Percentiles rank a stretch among this genome's conserved stretches.
Evolutionary conservation across 2,113 vertebrate genomes (phyloP).

Genomic region (Tamias sibiricus): DNA sequence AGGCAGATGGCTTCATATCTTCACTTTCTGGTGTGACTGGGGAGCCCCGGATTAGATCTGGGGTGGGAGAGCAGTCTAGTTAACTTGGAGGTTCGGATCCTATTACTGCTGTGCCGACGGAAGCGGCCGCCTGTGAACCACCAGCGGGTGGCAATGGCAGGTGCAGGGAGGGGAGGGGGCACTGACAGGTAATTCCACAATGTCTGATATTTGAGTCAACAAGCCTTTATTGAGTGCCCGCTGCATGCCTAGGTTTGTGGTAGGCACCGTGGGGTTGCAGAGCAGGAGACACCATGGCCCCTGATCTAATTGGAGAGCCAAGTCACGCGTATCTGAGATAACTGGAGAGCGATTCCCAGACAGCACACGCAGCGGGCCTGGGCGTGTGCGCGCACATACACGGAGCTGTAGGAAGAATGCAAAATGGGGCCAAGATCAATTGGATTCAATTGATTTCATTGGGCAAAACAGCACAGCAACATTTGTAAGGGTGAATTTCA

Average conservation of each 20-base stretch:
- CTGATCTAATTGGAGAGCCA: background rate
- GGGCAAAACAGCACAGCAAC: conserved; percentile 54
- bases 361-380: background rate
- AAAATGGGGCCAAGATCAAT: conserved; percentile 40
- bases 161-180: background rate
- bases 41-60: conserved; percentile 29
- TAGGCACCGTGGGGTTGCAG: background rate
- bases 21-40: conserved; percentile 30
- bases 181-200: fast-evolving
- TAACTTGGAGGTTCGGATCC: conserved; percentile 38
- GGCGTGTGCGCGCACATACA: fast-evolving
- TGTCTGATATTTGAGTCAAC: fast-evolving
- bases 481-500: conserved; percentile 2
- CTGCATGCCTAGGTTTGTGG: background rate
- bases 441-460: conserved; percentile 59
- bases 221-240: background rate
- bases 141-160: background rate
- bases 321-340: background rate
- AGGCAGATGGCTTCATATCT: conserved; percentile 61
- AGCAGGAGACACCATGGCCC: background rate
- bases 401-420: conserved; percentile 14
- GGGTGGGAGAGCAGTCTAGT: conserved; percentile 23
- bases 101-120: background rate
- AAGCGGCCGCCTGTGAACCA: background rate
- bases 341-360: conserved; percentile 19